Evolutionary conservation across 2,113 vertebrate genomes (phyloP).

Genomic region (Bathybates hornii): DNA sequence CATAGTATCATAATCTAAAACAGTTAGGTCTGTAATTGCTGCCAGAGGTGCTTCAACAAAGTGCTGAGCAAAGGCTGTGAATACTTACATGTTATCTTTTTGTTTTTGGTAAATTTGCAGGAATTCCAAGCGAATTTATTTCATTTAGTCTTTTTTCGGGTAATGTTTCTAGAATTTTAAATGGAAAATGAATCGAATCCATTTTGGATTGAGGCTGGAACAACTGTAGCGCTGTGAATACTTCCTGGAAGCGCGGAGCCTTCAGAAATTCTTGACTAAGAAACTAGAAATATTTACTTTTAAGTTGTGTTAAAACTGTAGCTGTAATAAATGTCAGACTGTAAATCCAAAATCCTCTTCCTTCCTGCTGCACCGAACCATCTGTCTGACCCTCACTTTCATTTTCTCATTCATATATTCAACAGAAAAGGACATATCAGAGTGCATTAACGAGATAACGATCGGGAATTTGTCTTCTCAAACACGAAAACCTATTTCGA

Average conservation of each 20-base stretch:
- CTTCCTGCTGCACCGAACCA: not conserved
- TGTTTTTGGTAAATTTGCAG: not conserved
- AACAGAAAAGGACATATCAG: not conserved
- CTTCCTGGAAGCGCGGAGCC: not conserved
- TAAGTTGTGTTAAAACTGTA: not conserved
- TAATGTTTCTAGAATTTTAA: accelerated
- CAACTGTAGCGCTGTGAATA: not conserved
- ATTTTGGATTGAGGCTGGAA: accelerated
- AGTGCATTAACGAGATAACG: not conserved
- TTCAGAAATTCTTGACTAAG: not conserved
- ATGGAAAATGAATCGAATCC: not conserved
- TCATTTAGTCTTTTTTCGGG: accelerated
- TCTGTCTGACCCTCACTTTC: not conserved
- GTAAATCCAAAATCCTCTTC: not conserved
- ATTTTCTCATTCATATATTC: accelerated
- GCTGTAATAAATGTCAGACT: not conserved
- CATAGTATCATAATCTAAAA: not conserved
- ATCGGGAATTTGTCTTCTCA: accelerated
- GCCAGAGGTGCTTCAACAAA: not conserved
- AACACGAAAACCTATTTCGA: accelerated
- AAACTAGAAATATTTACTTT: not conserved
- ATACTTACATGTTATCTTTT: not conserved
- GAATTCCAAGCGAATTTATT: accelerated
- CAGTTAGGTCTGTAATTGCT: not conserved
- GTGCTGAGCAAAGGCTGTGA: not conserved